These are phyloP conservation scores for Drosophila sp. DNA, from an alignment of 1,140 invertebrate species.

Conservation along the genomic window DNA sequence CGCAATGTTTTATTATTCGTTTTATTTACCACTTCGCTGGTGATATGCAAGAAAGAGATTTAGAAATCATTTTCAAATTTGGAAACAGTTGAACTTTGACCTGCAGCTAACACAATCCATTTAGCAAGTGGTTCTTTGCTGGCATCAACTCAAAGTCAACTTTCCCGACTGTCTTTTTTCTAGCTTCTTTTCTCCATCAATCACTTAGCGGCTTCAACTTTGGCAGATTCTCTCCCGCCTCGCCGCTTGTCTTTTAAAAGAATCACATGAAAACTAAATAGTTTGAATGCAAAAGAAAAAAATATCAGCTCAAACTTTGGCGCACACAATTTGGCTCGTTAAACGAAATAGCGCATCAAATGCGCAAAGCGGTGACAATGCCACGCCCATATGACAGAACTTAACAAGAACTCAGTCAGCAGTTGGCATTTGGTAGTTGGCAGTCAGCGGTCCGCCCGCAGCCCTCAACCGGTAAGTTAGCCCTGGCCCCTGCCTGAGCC, in stretches of 20 bases:
- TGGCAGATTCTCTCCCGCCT: not conserved
- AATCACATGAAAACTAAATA: constrained; percentile 35
- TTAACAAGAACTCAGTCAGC: not conserved
- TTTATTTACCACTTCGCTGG: not conserved
- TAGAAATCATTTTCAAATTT: constrained; percentile 1
- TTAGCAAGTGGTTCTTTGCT: not conserved
- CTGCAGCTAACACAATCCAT: constrained; percentile 1
- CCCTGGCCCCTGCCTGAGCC: not conserved
- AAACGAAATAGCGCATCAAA: constrained; percentile 52
- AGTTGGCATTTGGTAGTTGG: not conserved
- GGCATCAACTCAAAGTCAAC: constrained; percentile 16
- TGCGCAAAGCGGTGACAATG: constrained; percentile 38
- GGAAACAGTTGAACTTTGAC: constrained; percentile 12
- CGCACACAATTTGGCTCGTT: constrained; percentile 59
- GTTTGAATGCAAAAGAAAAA: constrained; percentile 35
- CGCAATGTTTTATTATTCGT: not conserved
- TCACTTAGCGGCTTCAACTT: constrained; percentile 49
- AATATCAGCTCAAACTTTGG: constrained; percentile 34
- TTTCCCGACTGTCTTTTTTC: not conserved
- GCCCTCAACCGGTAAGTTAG: not conserved
- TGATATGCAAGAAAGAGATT: not conserved
- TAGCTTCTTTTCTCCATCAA: constrained; percentile 32
- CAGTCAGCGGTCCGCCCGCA: not conserved
- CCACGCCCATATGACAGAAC: constrained; percentile 43
- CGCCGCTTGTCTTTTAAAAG: not conserved